A percentile compares a stretch with the other conserved stretches of the same genome.
phyloP scores from a whole-genome alignment of 2,113 vertebrate species.

The Zosterops lateralis region DNA sequence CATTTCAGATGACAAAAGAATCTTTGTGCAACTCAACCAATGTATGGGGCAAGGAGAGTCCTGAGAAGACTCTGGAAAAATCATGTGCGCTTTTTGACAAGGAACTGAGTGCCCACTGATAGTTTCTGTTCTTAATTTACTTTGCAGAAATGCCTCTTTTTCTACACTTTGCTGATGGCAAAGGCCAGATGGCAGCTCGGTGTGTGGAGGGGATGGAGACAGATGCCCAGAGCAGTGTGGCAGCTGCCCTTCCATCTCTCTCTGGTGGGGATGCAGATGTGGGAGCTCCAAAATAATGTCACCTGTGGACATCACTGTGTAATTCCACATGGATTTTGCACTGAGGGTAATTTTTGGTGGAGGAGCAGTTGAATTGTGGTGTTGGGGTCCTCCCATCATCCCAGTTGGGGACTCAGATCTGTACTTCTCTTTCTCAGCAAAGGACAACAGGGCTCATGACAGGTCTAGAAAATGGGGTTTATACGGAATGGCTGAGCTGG shows the following conservation, averaged over 20 bases:
- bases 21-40: not conserved
- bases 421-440: not conserved
- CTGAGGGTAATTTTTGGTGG: accelerated
- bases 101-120: not conserved
- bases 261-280: not conserved
- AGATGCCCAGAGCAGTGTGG: not conserved
- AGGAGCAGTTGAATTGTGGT: not conserved
- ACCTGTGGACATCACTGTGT: accelerated
- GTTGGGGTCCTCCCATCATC: not conserved
- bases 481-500: not conserved
- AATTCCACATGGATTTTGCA: not conserved
- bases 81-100: accelerated
- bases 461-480: not conserved
- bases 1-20: not conserved
- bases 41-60: not conserved
- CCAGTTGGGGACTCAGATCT: not conserved
- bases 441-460: not conserved
- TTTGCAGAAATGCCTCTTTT: not conserved
- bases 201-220: accelerated
- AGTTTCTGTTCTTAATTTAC: not conserved
- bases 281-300: not conserved
- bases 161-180: no score
- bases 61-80: accelerated
- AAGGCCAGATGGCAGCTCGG: accelerated
- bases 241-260: accelerated